Base-by-base conservation (phyloP, 2,888 invertebrate species). In the Caradrina kadenii region DNA sequence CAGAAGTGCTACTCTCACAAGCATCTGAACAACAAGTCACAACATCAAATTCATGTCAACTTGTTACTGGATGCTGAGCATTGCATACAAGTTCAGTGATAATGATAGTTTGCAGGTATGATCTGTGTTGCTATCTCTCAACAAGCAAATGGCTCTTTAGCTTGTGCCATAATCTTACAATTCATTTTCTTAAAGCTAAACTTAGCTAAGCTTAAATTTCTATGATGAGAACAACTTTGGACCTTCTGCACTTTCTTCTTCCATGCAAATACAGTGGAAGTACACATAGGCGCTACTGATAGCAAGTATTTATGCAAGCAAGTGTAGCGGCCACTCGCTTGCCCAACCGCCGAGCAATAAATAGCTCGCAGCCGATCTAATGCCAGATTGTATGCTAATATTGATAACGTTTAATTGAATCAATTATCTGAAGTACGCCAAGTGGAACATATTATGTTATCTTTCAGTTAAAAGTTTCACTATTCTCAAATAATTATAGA, bases 381-480 rank as follows among this genome's bases (percentile, higher is more conserved):
- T 35, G 60, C 31, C 60, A 63, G 78, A 77, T 81, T 63, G 72
- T 80, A 65, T 65, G 62, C 66, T 76, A 63, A 74, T 66, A n/a
- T 45, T 61, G 82, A 79, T 81, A 81, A 79, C 45, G 60, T 56
- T 45, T 79, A 79, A 81, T 79, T 79, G 69, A 79, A 69, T 69
- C 79, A 74, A 81, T 81, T 79, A 78, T 53, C 31, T 60, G 59
- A 19, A 55, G 42, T 39, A 22, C 60, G 22, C 54, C 49, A 11
- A 64, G n/a, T 72, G 73, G 66, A 81, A 78, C 65, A 58, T 61
- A 48, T 48, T 48, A 56, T 71, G 21, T 66, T 66, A 77, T 80
- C 81, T 70, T 26, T 31, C 19, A 55, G 54, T 55, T 60, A 52
- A 59, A 64, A 71, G 50, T 80, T 70, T 77, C 62, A 60, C 64